Evolutionary conservation across 2,888 invertebrate genomes (phyloP).

Genomic region (Idaea biselata): DNA sequence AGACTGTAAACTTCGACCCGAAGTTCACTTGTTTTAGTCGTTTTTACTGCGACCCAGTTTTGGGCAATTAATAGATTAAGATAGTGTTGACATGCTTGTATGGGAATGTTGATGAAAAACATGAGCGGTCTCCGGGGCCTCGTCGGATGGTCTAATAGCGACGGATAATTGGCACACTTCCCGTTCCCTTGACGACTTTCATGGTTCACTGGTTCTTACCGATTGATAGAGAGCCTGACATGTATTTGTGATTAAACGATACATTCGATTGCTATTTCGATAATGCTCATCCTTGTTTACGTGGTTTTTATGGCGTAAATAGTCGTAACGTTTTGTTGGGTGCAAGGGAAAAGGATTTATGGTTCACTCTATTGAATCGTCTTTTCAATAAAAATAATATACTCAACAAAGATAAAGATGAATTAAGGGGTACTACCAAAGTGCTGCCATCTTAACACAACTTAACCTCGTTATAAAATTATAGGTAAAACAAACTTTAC

Average conservation of each 20-base stretch:
- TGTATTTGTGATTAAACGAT: constrained; percentile 27
- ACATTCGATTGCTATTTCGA: constrained; percentile 3
- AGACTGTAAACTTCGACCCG: background rate
- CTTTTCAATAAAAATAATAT: background rate
- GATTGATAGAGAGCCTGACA: constrained; percentile 40
- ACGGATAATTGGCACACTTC: constrained; percentile 54
- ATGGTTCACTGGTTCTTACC: constrained; percentile 37
- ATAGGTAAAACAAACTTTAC: too few species aligned
- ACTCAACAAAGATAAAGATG: background rate
- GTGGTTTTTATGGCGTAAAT: background rate
- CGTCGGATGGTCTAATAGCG: constrained; percentile 39
- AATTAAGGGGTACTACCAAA: background rate
- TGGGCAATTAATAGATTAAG: background rate
- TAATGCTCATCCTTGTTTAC: background rate
- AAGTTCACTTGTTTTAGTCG: background rate
- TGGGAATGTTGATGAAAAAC: constrained; percentile 34
- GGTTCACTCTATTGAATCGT: background rate
- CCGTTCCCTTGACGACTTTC: constrained; percentile 43
- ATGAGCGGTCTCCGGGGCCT: constrained; percentile 35
- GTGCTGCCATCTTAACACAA: background rate
- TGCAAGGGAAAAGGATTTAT: background rate
- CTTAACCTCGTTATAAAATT: too few species aligned
- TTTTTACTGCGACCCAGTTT: background rate
- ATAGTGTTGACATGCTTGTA: background rate
- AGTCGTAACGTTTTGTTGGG: background rate